Conservation (phyloP, 2,797 vertebrate genomes). For the Epinephelus malabaricus region DNA sequence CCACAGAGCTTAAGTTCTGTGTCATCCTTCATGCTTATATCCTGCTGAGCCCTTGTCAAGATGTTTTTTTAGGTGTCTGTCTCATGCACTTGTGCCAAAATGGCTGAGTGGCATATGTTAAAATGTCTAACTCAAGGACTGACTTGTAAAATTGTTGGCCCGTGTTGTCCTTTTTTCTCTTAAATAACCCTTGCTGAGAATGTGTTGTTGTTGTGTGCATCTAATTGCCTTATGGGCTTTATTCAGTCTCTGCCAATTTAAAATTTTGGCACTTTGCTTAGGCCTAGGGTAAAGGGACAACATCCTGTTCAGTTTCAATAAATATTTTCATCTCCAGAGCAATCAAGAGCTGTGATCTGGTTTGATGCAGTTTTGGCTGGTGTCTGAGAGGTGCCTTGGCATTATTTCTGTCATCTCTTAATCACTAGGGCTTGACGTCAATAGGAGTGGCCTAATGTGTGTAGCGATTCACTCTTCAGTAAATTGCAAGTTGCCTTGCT, state of each 20-base stretch:
- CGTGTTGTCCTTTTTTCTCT: neutral
- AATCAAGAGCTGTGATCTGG: neutral
- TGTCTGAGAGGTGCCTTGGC: constrained; percentile 30
- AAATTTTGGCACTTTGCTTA: neutral
- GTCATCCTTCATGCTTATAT: neutral
- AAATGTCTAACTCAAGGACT: neutral
- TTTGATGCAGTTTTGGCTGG: constrained; percentile 39
- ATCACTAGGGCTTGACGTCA: constrained; percentile 79
- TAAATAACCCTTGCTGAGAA: neutral
- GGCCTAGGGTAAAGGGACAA: neutral
- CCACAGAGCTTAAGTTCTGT: neutral
- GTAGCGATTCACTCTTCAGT: constrained; percentile 42
- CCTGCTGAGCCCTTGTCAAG: neutral
- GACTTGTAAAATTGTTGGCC: neutral
- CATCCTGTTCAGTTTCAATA: constrained; percentile 9
- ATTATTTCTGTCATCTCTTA: constrained; percentile 74
- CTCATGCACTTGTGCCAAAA: neutral
- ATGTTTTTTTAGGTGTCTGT: neutral
- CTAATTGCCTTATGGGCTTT: neutral
- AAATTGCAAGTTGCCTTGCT: constrained; percentile 37
- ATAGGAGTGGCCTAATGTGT: constrained; percentile 64
- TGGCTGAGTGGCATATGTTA: neutral
- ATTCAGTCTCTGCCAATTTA: neutral
- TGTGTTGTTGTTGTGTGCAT: constrained; percentile 1
- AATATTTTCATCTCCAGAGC: neutral